Conservation (phyloP, 2,888 invertebrate genomes). For the Sesia apiformis region DNA sequence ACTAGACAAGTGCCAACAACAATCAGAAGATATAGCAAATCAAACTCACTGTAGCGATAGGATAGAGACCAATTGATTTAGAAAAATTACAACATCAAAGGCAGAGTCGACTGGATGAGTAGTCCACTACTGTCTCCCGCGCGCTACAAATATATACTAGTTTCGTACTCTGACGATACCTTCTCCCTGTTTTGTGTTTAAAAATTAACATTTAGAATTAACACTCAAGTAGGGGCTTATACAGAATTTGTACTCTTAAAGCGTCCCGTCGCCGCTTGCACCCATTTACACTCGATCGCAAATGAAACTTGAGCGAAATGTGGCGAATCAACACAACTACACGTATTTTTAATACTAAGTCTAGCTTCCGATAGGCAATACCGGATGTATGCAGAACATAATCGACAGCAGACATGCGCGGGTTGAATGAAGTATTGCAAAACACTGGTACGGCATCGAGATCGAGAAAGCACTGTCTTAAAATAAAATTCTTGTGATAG, state of each 20-base stretch:
- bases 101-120: slow-evolving; percentile 51
- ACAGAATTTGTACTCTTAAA: slow-evolving; percentile 84
- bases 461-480: slow-evolving; percentile 36
- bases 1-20: slow-evolving; percentile 22
- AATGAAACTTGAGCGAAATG: slow-evolving; percentile 14
- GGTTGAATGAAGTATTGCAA: slow-evolving; percentile 26
- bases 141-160: slow-evolving; percentile 30
- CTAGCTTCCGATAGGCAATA: not conserved
- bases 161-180: slow-evolving; percentile 41
- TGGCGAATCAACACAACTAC: not conserved
- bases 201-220: slow-evolving; percentile 62
- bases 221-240: slow-evolving; percentile 75
- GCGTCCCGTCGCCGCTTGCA: slow-evolving; percentile 60
- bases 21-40: slow-evolving; percentile 53
- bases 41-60: slow-evolving; percentile 65
- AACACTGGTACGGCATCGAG: slow-evolving; percentile 44
- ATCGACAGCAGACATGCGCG: not conserved
- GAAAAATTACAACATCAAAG: slow-evolving; percentile 68
- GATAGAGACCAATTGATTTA: slow-evolving; percentile 51
- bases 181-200: slow-evolving; percentile 55
- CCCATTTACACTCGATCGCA: slow-evolving; percentile 17
- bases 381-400: not conserved
- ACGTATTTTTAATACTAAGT: not conserved
- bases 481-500: slow-evolving; percentile 31
- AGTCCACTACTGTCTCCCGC: slow-evolving; percentile 46